Percentiles rank a stretch among this genome's conserved stretches.
Conservation (phyloP, 1,140 invertebrate species). For the Panagrolaimus sp. region DNA sequence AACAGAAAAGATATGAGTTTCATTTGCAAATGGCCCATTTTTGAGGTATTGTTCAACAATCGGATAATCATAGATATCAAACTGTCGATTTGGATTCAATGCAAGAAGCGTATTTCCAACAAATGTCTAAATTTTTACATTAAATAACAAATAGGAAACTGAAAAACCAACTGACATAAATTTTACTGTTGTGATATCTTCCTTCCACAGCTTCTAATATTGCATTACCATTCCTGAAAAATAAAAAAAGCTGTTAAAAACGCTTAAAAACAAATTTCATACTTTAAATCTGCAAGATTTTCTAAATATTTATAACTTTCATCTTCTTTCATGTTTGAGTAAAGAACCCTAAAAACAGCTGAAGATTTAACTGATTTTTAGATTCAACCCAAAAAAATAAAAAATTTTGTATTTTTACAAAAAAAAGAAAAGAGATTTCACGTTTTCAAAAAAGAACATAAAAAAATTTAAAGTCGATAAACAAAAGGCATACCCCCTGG, state of each 20-base stretch:
- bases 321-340: neutral
- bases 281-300: conserved; percentile 11
- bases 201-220: neutral
- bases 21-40: conserved; percentile 6
- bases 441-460: too few species aligned
- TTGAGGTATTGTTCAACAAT: conserved; percentile 6
- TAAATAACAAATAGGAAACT: neutral
- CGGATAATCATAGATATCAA: conserved; percentile 6
- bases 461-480: too few species aligned
- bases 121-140: neutral
- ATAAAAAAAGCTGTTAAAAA: neutral
- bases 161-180: neutral
- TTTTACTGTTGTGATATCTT: neutral
- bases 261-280: neutral
- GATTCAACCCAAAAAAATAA: too few species aligned
- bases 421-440: too few species aligned
- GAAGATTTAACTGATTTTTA: too few species aligned
- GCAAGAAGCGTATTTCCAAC: neutral
- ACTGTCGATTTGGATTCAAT: conserved; percentile 1
- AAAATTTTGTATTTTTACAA: too few species aligned
- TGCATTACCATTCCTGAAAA: conserved; percentile 9
- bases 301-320: neutral
- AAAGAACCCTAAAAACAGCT: neutral
- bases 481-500: too few species aligned
- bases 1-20: conserved; percentile 18